Base-by-base conservation (phyloP, 2,113 vertebrate species). In the Pseudorhombus dupliciocellatus region DNA sequence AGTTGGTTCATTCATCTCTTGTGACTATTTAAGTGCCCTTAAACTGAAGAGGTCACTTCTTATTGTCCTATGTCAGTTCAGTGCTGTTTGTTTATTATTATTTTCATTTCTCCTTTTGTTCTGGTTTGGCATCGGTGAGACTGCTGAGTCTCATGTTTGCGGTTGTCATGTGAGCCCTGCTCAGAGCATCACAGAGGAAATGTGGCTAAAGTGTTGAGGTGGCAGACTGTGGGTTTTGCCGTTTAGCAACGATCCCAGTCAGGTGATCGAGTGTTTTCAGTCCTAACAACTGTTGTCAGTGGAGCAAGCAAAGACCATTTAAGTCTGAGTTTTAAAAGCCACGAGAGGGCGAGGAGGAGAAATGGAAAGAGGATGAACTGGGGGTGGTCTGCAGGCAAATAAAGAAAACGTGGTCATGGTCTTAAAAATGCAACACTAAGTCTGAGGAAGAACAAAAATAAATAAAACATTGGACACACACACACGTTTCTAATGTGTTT, bases 41-140 rank as follows among this genome's bases (percentile, higher is more conserved):
- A 6, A 42, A 37, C 26, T 14, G 10, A 46, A 28, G 53, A 22
- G 2, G 18, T 54, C 15, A 46, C 42, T 46, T 46, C 21, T 2
- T 0, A 8, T 2, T 5, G 16, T 58, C 52, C n/a, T n/a, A 1
- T 1, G 53, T 58, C 34, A 64, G 14, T 22, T 26, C 25, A 63
- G 5, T 44, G 3, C 3, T 69, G 42, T 75, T 84, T 87, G 70
- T 82, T 85, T 80, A 12, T 83, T 70, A 2, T 68, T 67, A 40
- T 87, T 89, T 80, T 86, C 80, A 74, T 86, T 90, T 89, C 87
- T 84, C 69, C 78, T 88, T 89, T 87, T 66, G 12, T 4, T 5
- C 30, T 6, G 54, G 5, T 40, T 70, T 56, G 56, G n/a, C 14
- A 7, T 56, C 18, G 4, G 7, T 37, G 5, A 64, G 59, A 73